A percentile compares a stretch with the other conserved stretches of the same genome.
Conservation (phyloP, 2,113 vertebrate genomes). For the Rafetus swinhoei region DNA sequence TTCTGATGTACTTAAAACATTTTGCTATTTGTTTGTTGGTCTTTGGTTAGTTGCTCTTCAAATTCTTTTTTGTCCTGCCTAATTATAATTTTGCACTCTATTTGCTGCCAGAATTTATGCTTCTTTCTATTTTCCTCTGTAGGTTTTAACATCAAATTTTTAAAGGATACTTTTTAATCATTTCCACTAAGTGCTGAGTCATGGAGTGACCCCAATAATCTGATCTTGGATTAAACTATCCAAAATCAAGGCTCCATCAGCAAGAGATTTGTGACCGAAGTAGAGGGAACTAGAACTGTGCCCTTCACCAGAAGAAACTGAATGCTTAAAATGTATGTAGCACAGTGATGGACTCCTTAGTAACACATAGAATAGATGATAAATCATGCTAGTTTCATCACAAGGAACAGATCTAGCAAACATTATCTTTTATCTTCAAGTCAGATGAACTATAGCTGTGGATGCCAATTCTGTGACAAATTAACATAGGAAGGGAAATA, state of each 20-base stretch:
- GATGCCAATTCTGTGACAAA: slow-evolving; percentile 9
- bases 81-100: not conserved
- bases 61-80: not conserved
- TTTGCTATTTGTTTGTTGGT: not conserved
- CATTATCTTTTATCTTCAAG: slow-evolving; percentile 9
- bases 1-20: not conserved
- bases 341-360: slow-evolving; percentile 46
- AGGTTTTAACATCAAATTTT: not conserved
- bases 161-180: not conserved
- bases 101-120: not conserved
- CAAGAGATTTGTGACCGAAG: slow-evolving; percentile 75
- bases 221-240: slow-evolving; percentile 75
- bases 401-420: slow-evolving; percentile 21
- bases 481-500: slow-evolving; percentile 35
- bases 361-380: slow-evolving; percentile 51
- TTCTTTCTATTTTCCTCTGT: not conserved
- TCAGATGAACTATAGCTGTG: not conserved
- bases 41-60: not conserved
- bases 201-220: slow-evolving; percentile 68
- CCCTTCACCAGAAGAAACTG: slow-evolving; percentile 59
- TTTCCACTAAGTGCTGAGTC: slow-evolving; percentile 52
- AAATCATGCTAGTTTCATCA: slow-evolving; percentile 22
- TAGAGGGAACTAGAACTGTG: slow-evolving; percentile 70
- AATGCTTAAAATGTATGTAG: slow-evolving; percentile 63
- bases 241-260: slow-evolving; percentile 72